phyloP scores from a whole-genome alignment of 35 echinoderm and acorn worm species.

The Stichopus chloronotus region DNA sequence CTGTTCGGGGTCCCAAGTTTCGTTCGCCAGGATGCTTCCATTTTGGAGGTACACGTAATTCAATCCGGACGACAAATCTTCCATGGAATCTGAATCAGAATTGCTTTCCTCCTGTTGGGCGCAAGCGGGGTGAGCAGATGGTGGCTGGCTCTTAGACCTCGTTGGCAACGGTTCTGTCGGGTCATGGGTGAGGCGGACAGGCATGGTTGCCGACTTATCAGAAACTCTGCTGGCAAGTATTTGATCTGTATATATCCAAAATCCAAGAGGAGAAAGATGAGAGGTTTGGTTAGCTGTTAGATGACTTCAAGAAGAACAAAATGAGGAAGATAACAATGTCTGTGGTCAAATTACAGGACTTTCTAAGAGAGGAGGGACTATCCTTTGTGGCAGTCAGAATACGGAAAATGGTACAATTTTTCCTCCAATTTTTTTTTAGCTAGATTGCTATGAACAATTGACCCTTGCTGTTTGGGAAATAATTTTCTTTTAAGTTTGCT shows the following conservation, averaged over 20 bases:
- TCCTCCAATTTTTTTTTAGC: no score
- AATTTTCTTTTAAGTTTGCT: no score
- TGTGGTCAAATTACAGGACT: no score
- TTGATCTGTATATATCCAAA: background rate
- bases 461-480: no score
- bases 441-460: no score
- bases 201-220: slow-evolving; percentile 34
- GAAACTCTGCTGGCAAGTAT: background rate
- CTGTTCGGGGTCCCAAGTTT: slow-evolving; percentile 26
- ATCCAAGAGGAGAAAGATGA: no score
- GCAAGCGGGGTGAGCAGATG: background rate
- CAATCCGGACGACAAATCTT: background rate
- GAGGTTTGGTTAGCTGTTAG: no score
- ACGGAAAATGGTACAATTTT: no score
- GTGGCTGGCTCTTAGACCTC: background rate
- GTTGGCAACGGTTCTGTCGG: slow-evolving; percentile 19
- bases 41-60: slow-evolving; percentile 48
- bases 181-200: slow-evolving; percentile 21
- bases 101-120: background rate
- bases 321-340: no score
- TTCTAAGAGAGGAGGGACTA: no score
- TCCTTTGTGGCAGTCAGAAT: no score
- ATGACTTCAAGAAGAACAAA: no score
- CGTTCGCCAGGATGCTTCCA: slow-evolving; percentile 26
- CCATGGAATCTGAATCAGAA: slow-evolving; percentile 30